Base-by-base conservation (phyloP, 64 coral and sea anemone genomes). In the Montipora capricornis region DNA sequence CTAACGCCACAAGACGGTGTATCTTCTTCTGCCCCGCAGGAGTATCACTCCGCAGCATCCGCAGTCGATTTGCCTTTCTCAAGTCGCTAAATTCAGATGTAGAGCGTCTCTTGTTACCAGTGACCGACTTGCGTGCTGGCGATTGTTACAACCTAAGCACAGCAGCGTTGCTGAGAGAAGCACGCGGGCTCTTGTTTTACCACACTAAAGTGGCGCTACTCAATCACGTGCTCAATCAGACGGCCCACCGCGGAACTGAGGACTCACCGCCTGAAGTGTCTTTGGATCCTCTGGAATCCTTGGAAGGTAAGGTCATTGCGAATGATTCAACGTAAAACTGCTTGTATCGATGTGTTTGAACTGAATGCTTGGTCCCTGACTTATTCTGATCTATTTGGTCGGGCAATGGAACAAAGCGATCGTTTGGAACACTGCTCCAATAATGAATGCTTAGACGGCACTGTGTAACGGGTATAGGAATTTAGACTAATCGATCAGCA, bases 241-340 rank as follows among this genome's bases (percentile, higher is more conserved):
- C 98, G 4, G 90, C 91, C 3, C 95, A 99, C 47, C 89, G 98
- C 5, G 76, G 64, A 8, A 90, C 92, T 44, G 91, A 93, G 19
- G 79, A 94, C 5, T 74, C 87, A n/a, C 89, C 98, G 0, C 98
- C 98, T n/a, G 98, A 99, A 59, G 76, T 99, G 44, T 99, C 98
- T 4, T 90, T 99, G n/a, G 98, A 99, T 75, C 98, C 98, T 9
- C 77, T 99, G 17, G 95, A 99, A 52, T 89, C 89, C 12, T 81
- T 99, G 8, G 98, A 99, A 95, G 98, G 98, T 99, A 84, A 44
- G 19, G 52, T 50, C 44, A 5, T 3, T 78, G 61, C 61, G 14
- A 7, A 64, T 64, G 61, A 11, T 12, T 64, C 10, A 55, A 55
- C 37, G 37, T 37, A 37, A 55, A 37, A 37, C 37, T 37, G 37